These are phyloP conservation scores for Ploceus nigricollis DNA, from an alignment of 2,113 vertebrate species.

Conservation along the genomic window DNA sequence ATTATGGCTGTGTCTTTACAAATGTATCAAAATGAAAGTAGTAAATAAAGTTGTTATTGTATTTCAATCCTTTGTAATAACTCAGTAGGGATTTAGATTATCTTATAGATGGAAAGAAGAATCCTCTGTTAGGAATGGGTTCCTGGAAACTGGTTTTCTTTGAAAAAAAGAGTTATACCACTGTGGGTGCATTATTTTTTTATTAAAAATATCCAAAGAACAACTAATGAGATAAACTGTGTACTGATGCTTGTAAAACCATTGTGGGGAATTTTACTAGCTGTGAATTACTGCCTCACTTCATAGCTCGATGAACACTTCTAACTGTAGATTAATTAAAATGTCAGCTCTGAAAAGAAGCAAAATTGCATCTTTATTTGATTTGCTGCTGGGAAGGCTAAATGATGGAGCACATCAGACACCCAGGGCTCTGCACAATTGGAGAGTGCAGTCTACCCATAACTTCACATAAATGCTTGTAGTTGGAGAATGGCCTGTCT, in stretches of 20 bases:
- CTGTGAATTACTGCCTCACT: conserved; percentile 59
- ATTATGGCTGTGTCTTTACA: background rate
- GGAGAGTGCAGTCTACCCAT: background rate
- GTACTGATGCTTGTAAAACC: conserved; percentile 24
- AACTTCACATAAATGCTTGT: background rate
- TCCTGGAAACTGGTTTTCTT: background rate
- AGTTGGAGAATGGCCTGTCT: background rate
- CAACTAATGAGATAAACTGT: background rate
- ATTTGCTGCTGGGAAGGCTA: conserved; percentile 27
- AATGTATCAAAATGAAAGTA: background rate
- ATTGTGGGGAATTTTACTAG: conserved; percentile 50
- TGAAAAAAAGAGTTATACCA: background rate
- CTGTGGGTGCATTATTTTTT: background rate
- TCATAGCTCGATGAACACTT: conserved; percentile 63
- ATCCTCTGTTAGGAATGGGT: background rate
- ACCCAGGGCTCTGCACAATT: background rate
- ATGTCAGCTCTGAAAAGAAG: conserved; percentile 59
- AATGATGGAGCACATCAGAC: background rate
- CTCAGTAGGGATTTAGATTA: background rate
- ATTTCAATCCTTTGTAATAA: background rate
- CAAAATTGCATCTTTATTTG: conserved; percentile 58
- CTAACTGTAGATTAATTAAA: conserved; percentile 70
- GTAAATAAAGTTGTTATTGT: background rate
- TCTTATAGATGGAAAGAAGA: background rate
- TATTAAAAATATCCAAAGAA: background rate